Base-by-base conservation (phyloP, 1,140 invertebrate genomes). In the Varroa destructor region DNA sequence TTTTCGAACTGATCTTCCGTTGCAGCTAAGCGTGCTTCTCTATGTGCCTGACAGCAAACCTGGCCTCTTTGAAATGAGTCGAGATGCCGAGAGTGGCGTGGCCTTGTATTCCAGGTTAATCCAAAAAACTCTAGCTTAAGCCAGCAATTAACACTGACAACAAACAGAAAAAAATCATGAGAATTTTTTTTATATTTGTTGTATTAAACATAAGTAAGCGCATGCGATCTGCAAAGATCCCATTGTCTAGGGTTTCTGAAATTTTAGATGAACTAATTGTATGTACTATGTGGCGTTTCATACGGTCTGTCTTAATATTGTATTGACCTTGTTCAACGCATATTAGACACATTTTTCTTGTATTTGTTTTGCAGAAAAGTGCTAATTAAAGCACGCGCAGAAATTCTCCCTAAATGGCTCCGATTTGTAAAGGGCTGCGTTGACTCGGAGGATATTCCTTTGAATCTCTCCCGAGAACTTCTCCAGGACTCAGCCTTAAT, bases 381-480 rank as follows among this genome's bases (percentile, higher is more conserved):
- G 2, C 82, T 97, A 70, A 96, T 97, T 51, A 91, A 94, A 80
- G 89, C 86, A 74, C 90, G 88, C 78, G 88, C 90, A 0, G 91
- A 93, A 73, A 86, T 97, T 74, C 80, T 97, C 73, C 93, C 93
- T 0, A 92, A 93, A 78, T 97, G 92, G 91, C 81, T 97, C 61
- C 81, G 93, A 76, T 97, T 97, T 81, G 81, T 96, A 0, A 95
- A 91, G 87, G 90, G 88, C 88, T 79, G 72, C 42, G 91, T 97
- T 6, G 94, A 97, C 82, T 95, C 91, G 5, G 94, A 97, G 83
- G 94, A 98, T 78, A 97, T 98, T 83, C 95, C 94, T 8, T 82
- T 98, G 36, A 97, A 98, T 85, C 83, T 98, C 56, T 96, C 92
- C 77, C 83, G 95, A 78, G 95, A 98, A 81, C 82, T 98, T 56